These are phyloP conservation scores for Pachyramphus minor DNA, from an alignment of 2,113 vertebrate species.

Conservation along the genomic window DNA sequence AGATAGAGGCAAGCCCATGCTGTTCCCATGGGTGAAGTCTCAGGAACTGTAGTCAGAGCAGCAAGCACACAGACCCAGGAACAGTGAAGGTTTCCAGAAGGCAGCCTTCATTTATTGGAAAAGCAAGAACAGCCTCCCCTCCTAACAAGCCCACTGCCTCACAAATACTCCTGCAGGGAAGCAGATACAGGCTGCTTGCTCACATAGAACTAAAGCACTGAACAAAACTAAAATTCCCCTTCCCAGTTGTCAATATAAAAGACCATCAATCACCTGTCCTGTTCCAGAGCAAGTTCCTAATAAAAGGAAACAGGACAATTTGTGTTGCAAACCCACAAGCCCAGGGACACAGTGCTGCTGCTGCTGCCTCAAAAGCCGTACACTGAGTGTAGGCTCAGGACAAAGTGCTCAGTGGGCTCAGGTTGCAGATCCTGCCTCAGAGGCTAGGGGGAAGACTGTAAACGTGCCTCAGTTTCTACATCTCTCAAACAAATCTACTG, in stretches of 20 bases:
- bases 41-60: not conserved
- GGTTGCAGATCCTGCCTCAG: not conserved
- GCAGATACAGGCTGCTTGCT: not conserved
- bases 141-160: not conserved
- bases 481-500: not conserved
- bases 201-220: not conserved
- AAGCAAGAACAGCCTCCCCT: not conserved
- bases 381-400: not conserved
- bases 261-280: not conserved
- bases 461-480: not conserved
- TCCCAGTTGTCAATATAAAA: not conserved
- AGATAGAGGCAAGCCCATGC: not conserved
- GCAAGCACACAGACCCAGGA: not conserved
- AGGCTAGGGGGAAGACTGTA: not conserved
- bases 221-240: not conserved
- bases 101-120: not conserved
- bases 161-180: not conserved
- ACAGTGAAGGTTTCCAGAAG: not conserved
- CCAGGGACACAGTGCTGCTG: not conserved
- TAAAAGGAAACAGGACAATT: not conserved
- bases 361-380: not conserved
- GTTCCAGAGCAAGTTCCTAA: not conserved
- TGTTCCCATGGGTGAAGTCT: not conserved
- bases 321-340: not conserved
- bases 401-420: not conserved